Percentiles rank a stretch among this genome's conserved stretches.
Conservation (phyloP, 2,888 invertebrate species). For the Mycalesis mineus region DNA sequence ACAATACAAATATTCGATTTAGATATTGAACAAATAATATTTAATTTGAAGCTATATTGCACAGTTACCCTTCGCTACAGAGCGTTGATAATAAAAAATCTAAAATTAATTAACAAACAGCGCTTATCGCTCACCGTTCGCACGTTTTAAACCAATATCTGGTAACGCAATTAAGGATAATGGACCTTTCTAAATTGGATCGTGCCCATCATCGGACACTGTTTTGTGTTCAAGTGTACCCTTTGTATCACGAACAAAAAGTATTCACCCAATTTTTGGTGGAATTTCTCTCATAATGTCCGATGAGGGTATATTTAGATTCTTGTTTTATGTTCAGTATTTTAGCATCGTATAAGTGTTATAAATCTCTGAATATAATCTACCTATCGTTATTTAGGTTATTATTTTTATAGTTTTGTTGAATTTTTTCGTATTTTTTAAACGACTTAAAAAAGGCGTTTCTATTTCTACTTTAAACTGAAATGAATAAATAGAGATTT, state of each 20-base stretch:
- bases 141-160: constrained; percentile 21
- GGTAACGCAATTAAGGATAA: constrained; percentile 9
- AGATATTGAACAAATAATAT: too few relatives aligned
- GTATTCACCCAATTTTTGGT: neutral
- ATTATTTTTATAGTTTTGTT: too few relatives aligned
- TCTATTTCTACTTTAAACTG: too few relatives aligned
- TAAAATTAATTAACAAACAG: neutral
- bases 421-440: too few relatives aligned
- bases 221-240: neutral
- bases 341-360: too few relatives aligned
- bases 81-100: neutral
- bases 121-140: constrained; percentile 1
- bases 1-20: too few relatives aligned
- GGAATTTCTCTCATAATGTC: neutral
- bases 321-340: too few relatives aligned
- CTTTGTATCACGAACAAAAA: constrained; percentile 2
- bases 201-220: constrained; percentile 3
- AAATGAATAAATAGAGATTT: too few relatives aligned
- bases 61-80: neutral
- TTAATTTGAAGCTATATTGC: neutral
- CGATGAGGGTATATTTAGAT: neutral
- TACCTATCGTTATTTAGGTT: too few relatives aligned
- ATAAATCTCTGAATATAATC: too few relatives aligned
- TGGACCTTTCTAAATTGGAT: constrained; percentile 6
- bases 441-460: too few relatives aligned